A percentile compares a stretch with the other conserved stretches of the same genome.
phyloP scores from a whole-genome alignment of 2,113 vertebrate genomes.

The Geothlypis trichas region DNA sequence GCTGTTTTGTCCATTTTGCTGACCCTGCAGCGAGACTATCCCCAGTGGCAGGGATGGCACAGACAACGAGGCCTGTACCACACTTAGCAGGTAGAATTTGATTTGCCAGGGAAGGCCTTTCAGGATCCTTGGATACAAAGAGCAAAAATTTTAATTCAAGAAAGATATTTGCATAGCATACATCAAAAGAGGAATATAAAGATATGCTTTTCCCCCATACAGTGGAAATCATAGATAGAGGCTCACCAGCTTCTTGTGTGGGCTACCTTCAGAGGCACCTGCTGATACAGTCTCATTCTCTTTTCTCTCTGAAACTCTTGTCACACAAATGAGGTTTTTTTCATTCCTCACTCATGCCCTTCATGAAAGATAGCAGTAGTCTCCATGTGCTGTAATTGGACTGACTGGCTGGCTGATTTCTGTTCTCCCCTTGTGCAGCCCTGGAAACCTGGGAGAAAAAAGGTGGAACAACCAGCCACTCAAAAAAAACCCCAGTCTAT shows the following conservation, averaged over 20 bases:
- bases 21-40: neutral
- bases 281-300: neutral
- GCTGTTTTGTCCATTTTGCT: neutral
- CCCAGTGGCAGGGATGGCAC: neutral
- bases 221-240: neutral
- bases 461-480: constrained; percentile 60
- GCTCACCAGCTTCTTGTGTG: neutral
- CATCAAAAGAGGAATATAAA: neutral
- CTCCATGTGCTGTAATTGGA: constrained; percentile 54
- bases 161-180: neutral
- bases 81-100: neutral
- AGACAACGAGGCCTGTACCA: neutral
- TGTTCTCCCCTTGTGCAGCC: constrained; percentile 24
- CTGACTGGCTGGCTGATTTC: constrained; percentile 64
- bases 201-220: neutral
- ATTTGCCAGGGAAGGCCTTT: neutral
- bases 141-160: neutral
- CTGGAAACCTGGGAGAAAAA: constrained; percentile 50
- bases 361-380: constrained; percentile 48
- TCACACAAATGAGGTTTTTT: constrained; percentile 48
- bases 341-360: constrained; percentile 3
- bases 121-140: neutral
- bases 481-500: constrained; percentile 52
- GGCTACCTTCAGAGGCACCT: neutral
- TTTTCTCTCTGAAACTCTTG: constrained; percentile 29